Evolutionary conservation across 2,888 invertebrate species (phyloP), one percentile per base, ranked within the genome.

Genomic region (Diadegma fenestrale): DNA sequence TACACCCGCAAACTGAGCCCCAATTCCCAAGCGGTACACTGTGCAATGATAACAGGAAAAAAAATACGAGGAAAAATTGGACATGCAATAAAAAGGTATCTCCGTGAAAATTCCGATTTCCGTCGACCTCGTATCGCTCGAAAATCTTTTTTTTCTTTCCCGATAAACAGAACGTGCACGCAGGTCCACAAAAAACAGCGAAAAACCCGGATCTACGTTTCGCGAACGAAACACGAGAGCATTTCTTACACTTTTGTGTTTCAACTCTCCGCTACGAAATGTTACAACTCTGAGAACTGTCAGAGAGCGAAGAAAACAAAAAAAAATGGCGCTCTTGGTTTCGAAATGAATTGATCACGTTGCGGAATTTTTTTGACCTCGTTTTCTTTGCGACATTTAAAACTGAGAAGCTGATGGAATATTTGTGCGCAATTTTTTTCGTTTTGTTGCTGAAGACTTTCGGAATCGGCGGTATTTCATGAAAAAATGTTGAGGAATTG

Each of bases 1-100:
- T 66, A 71, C 71, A 51, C 22, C 63, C 48, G 51, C 17, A 22
- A 58, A 14, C 26, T 26, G 58, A 58, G 12, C 14, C 58, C 58
- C 1, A 3, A 22, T 33, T 26, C 17, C 58, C 41, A 37, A 33
- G 30, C 19, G 10, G 33, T 41, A 19, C 61, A 81, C 43, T 26
- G 26, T 51, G 72, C 63, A 72, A 72, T 77, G 66, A 75, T 58
- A 45, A 72, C 37, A 33, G 51, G 64, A 51, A 43, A 54, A 72
- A 72, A 54, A 48, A 26, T n/a, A 45, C 6, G 12, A 33, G 19
- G 6, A 45, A 48, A 64, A 76, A 76, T 66, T 17, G 51, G 45
- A 48, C 63, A 45, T 41, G 48, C 66, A 14, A 76, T 76, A 37
- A 48, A 66, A 22, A 66, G 10, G 64, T 66, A 66, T 22, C 64